phyloP scores from a whole-genome alignment of 2,113 vertebrate species.

The rabbit (Oryctolagus cuniculus) region mOryCun1.1 NC_091433.1:24681001-24681500 shows the following conservation, averaged over 20 bases:
- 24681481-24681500: constrained; percentile 1
- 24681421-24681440: constrained; percentile 12
- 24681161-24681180: not conserved
- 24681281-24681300: not conserved
- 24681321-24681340: not conserved
- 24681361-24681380: constrained; percentile 19
- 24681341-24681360: constrained; percentile 48
- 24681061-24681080: not conserved
- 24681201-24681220: not conserved
- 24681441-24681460: not conserved
- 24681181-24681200: not conserved
- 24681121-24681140: not conserved
- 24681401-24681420: constrained; percentile 65
- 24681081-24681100: not conserved
- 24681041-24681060: not conserved
- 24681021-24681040: constrained; percentile 42
- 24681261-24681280: not conserved
- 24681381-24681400: not conserved
- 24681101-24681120: not conserved
- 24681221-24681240: not conserved
- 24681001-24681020: constrained; percentile 40
- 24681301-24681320: not conserved
- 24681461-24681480: constrained; percentile 57
- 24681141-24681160: not conserved
- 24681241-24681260: not conserved